These are phyloP conservation scores for Anguilla megastoma DNA, from an alignment of 2,797 vertebrate genomes.

Conservation along the genomic window DNA sequence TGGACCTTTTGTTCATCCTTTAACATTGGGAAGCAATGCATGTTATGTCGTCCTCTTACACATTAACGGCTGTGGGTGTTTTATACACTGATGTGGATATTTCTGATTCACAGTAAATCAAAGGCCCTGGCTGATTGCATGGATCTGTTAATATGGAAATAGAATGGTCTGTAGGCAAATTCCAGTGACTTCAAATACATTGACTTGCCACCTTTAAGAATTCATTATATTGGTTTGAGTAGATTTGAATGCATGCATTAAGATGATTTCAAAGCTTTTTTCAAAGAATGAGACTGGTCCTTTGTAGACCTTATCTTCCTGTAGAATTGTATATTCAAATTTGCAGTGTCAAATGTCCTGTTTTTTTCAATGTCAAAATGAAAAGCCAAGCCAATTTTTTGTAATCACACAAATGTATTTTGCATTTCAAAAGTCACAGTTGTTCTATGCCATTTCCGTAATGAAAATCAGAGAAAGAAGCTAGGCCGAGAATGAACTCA, in stretches of 20 bases:
- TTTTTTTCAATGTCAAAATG: not conserved
- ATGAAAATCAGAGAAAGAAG: not conserved
- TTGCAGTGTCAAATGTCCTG: not conserved
- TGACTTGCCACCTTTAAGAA: not conserved
- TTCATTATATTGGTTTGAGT: not conserved
- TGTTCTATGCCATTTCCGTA: not conserved
- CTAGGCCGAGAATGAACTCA: not conserved
- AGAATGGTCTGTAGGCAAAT: not conserved
- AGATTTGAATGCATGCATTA: not conserved
- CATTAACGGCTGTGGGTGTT: not conserved
- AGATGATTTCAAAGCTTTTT: slow-evolving; percentile 11
- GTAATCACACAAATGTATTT: not conserved
- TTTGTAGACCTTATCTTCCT: slow-evolving; percentile 12
- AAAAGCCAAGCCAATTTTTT: slow-evolving; percentile 7
- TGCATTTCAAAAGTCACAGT: not conserved
- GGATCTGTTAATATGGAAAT: not conserved
- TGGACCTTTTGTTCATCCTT: not conserved
- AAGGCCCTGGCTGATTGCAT: not conserved
- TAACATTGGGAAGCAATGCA: not conserved
- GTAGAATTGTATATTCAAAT: slow-evolving; percentile 8
- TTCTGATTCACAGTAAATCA: not conserved
- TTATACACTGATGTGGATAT: not conserved
- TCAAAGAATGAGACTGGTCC: not conserved
- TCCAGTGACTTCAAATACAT: not conserved
- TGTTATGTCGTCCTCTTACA: not conserved